Conservation (phyloP, 2,888 invertebrate genomes). For the Lasioglossum calceatum region DNA sequence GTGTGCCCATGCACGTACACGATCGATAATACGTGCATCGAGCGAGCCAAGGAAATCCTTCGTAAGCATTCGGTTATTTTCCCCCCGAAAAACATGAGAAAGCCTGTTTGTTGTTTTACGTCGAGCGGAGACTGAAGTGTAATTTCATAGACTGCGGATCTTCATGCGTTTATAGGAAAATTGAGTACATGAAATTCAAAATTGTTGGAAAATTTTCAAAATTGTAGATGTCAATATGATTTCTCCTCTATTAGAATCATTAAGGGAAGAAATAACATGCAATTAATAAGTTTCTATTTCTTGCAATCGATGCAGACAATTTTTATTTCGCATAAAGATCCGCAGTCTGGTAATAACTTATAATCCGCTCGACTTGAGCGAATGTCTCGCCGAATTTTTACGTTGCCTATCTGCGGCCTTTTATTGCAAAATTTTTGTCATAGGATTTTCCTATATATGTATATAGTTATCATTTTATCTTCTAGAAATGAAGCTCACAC, state of each 20-base stretch:
- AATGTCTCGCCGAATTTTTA: no score
- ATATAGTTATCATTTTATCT: not conserved
- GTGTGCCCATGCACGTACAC: not conserved
- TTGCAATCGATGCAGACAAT: no score
- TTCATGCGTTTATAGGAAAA: no score
- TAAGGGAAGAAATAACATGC: no score
- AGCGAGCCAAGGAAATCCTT: constrained; percentile 40
- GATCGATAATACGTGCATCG: constrained; percentile 38
- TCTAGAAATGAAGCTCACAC: not conserved
- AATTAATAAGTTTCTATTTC: no score
- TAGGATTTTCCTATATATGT: not conserved
- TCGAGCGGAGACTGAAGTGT: not conserved
- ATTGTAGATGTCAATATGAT: no score
- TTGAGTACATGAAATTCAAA: no score
- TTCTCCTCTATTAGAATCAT: no score
- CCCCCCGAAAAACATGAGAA: not conserved
- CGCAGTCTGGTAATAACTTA: no score
- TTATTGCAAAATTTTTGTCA: not conserved
- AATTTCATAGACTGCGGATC: not conserved
- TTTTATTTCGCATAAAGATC: no score
- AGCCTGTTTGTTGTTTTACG: constrained; percentile 8
- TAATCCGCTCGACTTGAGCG: no score
- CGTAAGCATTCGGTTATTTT: constrained; percentile 3
- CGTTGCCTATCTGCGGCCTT: not conserved
- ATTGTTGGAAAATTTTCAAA: no score